These are phyloP conservation scores for Rhodeus uyekii DNA, from an alignment of 2,797 vertebrate genomes.

Conservation along the genomic window DNA sequence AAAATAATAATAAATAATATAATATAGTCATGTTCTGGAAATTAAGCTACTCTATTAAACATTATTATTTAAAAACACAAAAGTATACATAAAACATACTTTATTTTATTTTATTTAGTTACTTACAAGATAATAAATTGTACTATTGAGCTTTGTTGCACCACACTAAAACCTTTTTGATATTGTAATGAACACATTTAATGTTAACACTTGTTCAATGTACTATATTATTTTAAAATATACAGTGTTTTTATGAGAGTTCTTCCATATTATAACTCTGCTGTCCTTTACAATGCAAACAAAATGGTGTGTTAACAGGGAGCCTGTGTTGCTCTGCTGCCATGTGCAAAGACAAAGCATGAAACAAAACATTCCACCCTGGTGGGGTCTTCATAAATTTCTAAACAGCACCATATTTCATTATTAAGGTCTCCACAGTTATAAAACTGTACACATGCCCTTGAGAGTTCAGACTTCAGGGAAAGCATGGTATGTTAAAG, in stretches of 20 bases:
- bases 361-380: background rate
- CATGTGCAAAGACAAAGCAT: background rate
- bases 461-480: slow-evolving; percentile 1
- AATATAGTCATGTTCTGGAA: fast-evolving
- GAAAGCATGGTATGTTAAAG: slow-evolving; percentile 3
- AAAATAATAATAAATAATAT: no score
- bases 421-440: slow-evolving; percentile 1
- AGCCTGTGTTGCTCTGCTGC: background rate
- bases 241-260: background rate
- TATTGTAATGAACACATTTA: background rate
- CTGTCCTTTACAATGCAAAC: background rate
- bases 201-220: background rate
- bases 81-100: no score
- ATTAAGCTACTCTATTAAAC: background rate
- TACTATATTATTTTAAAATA: background rate
- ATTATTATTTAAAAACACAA: no score
- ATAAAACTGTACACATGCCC: slow-evolving; percentile 10
- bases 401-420: slow-evolving; percentile 5
- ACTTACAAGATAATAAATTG: background rate
- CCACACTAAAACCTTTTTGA: background rate
- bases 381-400: background rate
- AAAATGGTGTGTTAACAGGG: background rate
- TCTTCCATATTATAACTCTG: background rate
- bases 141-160: background rate
- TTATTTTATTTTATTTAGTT: no score